Evolutionary conservation across 1,140 invertebrate species (phyloP).

Genomic region (Drosophila yakuba): DNA sequence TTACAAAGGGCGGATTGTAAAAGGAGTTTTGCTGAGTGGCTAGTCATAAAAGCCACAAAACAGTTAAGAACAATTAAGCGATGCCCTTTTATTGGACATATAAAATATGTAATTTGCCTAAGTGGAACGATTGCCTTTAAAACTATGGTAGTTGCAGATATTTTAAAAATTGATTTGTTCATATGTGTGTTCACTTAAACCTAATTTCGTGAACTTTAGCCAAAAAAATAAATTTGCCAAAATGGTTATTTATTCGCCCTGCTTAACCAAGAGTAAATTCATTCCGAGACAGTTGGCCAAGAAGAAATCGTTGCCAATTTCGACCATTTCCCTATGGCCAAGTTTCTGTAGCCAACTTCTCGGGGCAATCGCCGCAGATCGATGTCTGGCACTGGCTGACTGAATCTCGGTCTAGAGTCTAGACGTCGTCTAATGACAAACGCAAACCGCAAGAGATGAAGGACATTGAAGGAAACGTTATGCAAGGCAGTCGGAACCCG

Average conservation of each 20-base stretch:
- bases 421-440: conserved; percentile 78
- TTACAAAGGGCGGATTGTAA: conserved; percentile 54
- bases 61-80: conserved; percentile 38
- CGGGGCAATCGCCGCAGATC: conserved; percentile 48
- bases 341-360: conserved; percentile 60
- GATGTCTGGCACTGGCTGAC: conserved; percentile 57
- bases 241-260: conserved; percentile 21
- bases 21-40: conserved; percentile 14
- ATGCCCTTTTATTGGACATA: conserved; percentile 29
- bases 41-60: conserved; percentile 32
- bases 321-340: conserved; percentile 64
- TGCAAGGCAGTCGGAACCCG: conserved; percentile 73
- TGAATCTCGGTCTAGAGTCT: conserved; percentile 74
- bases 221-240: neutral
- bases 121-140: conserved; percentile 2
- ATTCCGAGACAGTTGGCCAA: conserved; percentile 8
- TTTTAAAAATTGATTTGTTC: neutral
- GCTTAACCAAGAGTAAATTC: conserved; percentile 40
- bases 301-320: conserved; percentile 65
- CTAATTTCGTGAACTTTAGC: neutral
- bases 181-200: neutral
- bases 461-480: conserved; percentile 55
- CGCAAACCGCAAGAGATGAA: conserved; percentile 73
- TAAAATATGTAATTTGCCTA: conserved; percentile 29
- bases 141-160: neutral